Conservation (phyloP, 2,888 invertebrate species). For the Hirtodrosophila cameraria region DNA sequence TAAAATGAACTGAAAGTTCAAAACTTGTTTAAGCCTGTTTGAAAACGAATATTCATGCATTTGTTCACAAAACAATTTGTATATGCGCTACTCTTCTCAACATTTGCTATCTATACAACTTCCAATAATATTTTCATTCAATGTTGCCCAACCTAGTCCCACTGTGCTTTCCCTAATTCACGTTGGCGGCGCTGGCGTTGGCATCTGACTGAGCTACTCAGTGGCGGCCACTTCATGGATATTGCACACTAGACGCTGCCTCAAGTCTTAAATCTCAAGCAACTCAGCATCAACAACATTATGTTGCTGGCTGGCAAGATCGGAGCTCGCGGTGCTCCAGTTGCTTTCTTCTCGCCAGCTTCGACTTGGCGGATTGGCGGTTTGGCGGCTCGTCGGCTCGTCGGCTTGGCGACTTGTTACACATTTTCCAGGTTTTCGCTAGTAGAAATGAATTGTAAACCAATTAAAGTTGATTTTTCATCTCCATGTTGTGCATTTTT, state of each 20-base stretch:
- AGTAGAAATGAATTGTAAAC: conserved; percentile 74
- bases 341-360: conserved; percentile 67
- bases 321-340: conserved; percentile 29
- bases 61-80: no score
- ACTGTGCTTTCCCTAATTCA: conserved; percentile 68
- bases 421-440: conserved; percentile 70
- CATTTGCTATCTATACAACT: not conserved
- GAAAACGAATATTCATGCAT: no score
- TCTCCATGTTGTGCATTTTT: conserved; percentile 30
- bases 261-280: no score
- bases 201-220: conserved; percentile 25
- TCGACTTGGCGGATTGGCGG: no score
- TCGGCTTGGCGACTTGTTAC: conserved; percentile 59
- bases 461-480: conserved; percentile 75
- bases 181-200: conserved; percentile 41
- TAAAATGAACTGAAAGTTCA: no score
- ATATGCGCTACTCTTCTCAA: no score
- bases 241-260: conserved; percentile 62
- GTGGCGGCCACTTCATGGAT: conserved; percentile 68
- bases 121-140: not conserved
- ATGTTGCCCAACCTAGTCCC: conserved; percentile 10
- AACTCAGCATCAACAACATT: conserved; percentile 8
- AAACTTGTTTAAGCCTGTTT: no score
- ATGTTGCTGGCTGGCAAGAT: conserved; percentile 2
- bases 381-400: conserved; percentile 40